These are phyloP conservation scores for Coptodon rendalli DNA, from an alignment of 2,113 vertebrate genomes.

Conservation along the genomic window DNA sequence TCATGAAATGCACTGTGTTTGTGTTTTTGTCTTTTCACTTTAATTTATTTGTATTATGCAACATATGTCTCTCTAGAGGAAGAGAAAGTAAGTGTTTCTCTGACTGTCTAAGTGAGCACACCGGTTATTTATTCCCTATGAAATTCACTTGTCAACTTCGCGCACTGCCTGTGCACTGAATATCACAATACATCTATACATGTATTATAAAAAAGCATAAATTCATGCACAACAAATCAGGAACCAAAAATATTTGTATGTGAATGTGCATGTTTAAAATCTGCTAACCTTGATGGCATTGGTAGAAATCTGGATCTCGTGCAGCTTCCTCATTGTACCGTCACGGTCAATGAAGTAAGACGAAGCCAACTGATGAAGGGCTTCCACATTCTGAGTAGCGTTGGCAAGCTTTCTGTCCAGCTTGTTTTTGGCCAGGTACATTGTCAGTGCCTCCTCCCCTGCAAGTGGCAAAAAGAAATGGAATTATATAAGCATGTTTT, in stretches of 20 bases:
- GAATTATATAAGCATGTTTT: background rate
- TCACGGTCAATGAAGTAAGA: slow-evolving; percentile 99
- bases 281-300: slow-evolving; percentile 93
- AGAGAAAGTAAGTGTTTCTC: background rate
- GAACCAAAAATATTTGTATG: background rate
- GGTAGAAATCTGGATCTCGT: slow-evolving; percentile 98
- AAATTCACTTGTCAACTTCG: background rate
- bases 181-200: background rate
- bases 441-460: slow-evolving; percentile 98
- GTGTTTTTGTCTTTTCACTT: background rate
- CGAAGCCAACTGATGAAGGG: slow-evolving; percentile 95
- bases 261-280: background rate
- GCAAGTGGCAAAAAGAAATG: slow-evolving; percentile 3
- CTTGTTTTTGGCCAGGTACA: slow-evolving; percentile 98
- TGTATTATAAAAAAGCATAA: background rate
- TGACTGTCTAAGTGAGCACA: background rate
- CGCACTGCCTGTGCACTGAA: background rate
- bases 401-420: slow-evolving; percentile 92
- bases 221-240: background rate
- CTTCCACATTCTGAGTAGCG: slow-evolving; percentile 90
- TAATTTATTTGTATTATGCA: background rate
- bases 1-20: background rate
- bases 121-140: background rate
- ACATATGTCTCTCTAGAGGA: background rate
- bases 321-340: slow-evolving; percentile 96